A percentile compares a stretch with the other conserved stretches of the same genome.
Evolutionary conservation across 2,113 vertebrate genomes (phyloP).

Genomic region (Rhizomys pruinosus): DNA sequence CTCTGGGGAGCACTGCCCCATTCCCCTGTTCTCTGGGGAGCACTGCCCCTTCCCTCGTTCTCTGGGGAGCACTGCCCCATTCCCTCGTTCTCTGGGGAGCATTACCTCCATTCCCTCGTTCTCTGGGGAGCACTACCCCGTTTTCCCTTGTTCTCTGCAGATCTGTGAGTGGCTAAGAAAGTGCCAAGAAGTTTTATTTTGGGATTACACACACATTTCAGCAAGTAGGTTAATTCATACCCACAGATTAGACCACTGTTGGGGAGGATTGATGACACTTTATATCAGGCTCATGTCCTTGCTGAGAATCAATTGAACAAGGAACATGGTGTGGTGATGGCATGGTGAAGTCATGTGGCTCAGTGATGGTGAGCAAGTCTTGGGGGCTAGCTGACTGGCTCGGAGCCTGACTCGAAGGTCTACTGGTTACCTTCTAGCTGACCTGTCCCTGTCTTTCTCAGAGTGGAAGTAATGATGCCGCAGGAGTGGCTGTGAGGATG

Average conservation of each 20-base stretch:
- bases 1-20: no score
- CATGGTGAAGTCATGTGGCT: not conserved
- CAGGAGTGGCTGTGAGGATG: not conserved
- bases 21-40: no score
- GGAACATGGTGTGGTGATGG: not conserved
- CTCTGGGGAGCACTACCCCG: no score
- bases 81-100: no score
- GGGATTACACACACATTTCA: conserved; percentile 25
- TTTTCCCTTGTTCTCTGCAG: not conserved
- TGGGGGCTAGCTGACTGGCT: not conserved
- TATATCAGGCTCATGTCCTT: not conserved
- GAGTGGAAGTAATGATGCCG: not conserved
- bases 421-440: not conserved
- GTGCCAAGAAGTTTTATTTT: not conserved
- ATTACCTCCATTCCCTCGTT: no score
- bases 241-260: not conserved
- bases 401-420: not conserved
- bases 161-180: not conserved
- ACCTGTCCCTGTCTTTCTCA: not conserved
- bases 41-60: no score
- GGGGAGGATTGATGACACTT: no score
- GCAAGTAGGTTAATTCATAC: not conserved
- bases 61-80: no score
- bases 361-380: not conserved
- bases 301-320: not conserved